A percentile compares a stretch with the other conserved stretches of the same genome.
These are phyloP conservation scores for Sebastiscus tertius DNA, from an alignment of 2,797 vertebrate genomes.

Conservation along the genomic window DNA sequence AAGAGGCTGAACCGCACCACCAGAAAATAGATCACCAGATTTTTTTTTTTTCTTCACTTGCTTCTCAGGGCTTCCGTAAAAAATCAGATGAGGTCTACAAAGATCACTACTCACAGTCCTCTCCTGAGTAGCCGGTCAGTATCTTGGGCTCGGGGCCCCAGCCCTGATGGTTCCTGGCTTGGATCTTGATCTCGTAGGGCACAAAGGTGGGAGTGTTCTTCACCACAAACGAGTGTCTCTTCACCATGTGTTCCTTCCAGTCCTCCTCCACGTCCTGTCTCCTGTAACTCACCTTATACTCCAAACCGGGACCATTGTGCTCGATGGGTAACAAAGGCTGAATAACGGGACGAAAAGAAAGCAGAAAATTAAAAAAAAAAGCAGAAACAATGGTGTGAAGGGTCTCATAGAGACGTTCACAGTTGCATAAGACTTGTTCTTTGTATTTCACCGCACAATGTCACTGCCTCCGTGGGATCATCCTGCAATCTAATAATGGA, in stretches of 20 bases:
- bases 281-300: constrained; percentile 93
- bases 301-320: constrained; percentile 92
- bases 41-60: background rate
- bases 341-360: constrained; percentile 12
- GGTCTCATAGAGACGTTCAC: constrained; percentile 37
- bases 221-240: constrained; percentile 90
- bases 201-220: constrained; percentile 91
- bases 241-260: constrained; percentile 90
- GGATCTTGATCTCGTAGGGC: constrained; percentile 94
- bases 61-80: background rate
- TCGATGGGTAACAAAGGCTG: constrained; percentile 90
- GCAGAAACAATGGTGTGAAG: background rate
- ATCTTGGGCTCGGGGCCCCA: constrained; percentile 89
- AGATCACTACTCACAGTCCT: constrained; percentile 89
- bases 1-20: background rate
- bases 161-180: constrained; percentile 89
- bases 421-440: constrained; percentile 48
- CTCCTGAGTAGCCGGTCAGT: constrained; percentile 90
- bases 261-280: constrained; percentile 82
- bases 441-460: constrained; percentile 43
- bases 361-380: background rate
- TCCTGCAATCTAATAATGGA: constrained; percentile 49
- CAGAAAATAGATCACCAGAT: background rate
- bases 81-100: background rate
- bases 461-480: constrained; percentile 49